Conservation (phyloP, 2,888 invertebrate genomes). For the Caenorhabditis macrosperma region DNA sequence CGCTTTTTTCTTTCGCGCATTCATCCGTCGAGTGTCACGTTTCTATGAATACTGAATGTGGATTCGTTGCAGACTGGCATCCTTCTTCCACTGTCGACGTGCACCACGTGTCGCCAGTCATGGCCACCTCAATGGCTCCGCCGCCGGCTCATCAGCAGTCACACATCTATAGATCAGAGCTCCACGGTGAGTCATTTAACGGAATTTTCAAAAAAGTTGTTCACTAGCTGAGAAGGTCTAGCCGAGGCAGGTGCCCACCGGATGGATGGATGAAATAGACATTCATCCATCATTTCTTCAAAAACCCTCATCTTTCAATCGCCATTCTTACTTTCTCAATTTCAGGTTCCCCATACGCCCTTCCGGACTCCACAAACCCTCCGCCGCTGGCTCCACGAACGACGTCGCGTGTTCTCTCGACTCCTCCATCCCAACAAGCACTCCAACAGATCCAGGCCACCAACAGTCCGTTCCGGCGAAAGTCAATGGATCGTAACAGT, state of each 20-base stretch:
- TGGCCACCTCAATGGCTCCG: conserved; percentile 39
- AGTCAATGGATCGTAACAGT: conserved; percentile 55
- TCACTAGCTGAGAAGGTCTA: too few species aligned
- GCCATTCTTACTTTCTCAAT: too few species aligned
- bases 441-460: conserved; percentile 55
- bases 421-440: conserved; percentile 57
- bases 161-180: conserved; percentile 12
- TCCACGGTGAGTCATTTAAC: conserved; percentile 22
- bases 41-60: conserved; percentile 34
- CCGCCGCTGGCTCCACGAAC: conserved; percentile 55
- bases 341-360: conserved; percentile 28
- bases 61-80: conserved; percentile 51
- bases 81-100: conserved; percentile 41
- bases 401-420: conserved; percentile 39
- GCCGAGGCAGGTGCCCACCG: conserved; percentile 13
- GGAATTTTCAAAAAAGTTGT: conserved; percentile 10
- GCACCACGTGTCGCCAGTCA: conserved; percentile 53
- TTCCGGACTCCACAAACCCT: conserved; percentile 41
- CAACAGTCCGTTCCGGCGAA: conserved; percentile 45
- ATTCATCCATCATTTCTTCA: too few species aligned
- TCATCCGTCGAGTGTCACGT: conserved; percentile 35
- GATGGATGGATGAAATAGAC: not conserved
- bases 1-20: conserved; percentile 22
- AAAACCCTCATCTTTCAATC: too few species aligned
- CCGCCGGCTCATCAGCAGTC: conserved; percentile 20